Evolutionary conservation across 37 sponge, comb jelly and placozoan genomes (phyloP), one percentile per base, ranked within the genome.

Genomic region (Sycon ciliatum): DNA sequence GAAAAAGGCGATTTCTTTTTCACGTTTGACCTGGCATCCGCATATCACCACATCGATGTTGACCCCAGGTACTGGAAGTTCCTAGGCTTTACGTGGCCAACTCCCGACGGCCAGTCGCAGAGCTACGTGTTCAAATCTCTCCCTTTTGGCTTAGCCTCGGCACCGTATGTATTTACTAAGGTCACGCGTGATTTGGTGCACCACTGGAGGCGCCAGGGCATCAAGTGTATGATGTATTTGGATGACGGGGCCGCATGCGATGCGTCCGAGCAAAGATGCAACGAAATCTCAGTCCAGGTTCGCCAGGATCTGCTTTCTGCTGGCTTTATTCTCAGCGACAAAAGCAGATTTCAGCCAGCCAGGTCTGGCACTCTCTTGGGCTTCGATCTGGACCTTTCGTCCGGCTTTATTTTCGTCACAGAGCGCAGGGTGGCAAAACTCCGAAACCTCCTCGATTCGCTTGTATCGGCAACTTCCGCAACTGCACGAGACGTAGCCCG

Each of bases 41-140:
- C 71, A 18, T 78, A 78, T 29, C 68, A 76, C 23, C 77, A 76
- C 36, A 36, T 67, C 23, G 76, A 62, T 24, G 67, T 78, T 20
- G 36, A 56, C 18, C 29, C 36, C 16, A n/a, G 39, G 23, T 40
- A 67, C 38, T 36, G 60, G 57, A 30, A 52, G 39, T 78, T 40
- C 37, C 31, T 78, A 42, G 78, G 78, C n/a, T 69, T 69, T 55
- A 26, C 57, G 57, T 78, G 71, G 78, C 39, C 7, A 24, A 11
- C 35, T 34, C 23, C 23, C 3, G 58, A 3, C 2, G 57, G 7
- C 4, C 5, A 20, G 34, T 34, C n/a, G 39, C 20, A 55, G n/a
- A 18, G 36, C 36, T 69, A 69, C 40, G 27, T 56, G 39, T 38
- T 69, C 40, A 69, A 24, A 23, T 39, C 40, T n/a, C n/a, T n/a